Evolutionary conservation across 2,888 invertebrate genomes (phyloP).

Genomic region (Pandemis cinnamomeana): DNA sequence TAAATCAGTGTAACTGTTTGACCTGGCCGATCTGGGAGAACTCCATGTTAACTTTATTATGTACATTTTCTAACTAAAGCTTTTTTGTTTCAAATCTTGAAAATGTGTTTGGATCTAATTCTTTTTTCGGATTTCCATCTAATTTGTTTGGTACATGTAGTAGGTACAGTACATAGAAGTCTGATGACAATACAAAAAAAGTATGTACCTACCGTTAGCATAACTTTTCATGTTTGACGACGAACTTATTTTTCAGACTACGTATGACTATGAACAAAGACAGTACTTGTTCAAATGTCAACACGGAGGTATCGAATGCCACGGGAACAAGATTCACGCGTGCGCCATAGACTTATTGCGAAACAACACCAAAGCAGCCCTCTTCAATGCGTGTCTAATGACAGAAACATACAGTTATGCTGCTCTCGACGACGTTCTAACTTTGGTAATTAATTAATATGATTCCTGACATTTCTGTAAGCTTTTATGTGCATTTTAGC

Average conservation of each 20-base stretch:
- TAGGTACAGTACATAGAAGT: too few relatives aligned
- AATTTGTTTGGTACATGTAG: too few relatives aligned
- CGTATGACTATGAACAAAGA: slow-evolving; percentile 42
- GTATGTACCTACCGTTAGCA: too few relatives aligned
- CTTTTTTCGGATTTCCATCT: too few relatives aligned
- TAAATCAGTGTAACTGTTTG: too few relatives aligned
- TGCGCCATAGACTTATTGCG: slow-evolving; percentile 87
- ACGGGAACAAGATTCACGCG: slow-evolving; percentile 92
- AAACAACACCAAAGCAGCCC: slow-evolving; percentile 82
- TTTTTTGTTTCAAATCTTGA: too few relatives aligned
- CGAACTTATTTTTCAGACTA: slow-evolving; percentile 52
- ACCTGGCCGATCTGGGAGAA: too few relatives aligned
- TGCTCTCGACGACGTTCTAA: slow-evolving; percentile 33
- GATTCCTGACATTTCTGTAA: slow-evolving; percentile 5
- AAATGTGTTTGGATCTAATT: too few relatives aligned
- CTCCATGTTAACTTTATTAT: too few relatives aligned
- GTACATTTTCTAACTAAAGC: too few relatives aligned
- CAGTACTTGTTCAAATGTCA: slow-evolving; percentile 87
- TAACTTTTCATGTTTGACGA: too few relatives aligned
- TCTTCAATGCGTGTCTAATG: slow-evolving; percentile 81
- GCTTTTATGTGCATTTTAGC: background rate
- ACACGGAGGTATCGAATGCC: slow-evolving; percentile 89
- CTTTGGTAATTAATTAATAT: slow-evolving; percentile 19
- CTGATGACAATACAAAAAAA: too few relatives aligned
- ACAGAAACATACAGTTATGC: slow-evolving; percentile 45